phyloP scores from a whole-genome alignment of 2,888 invertebrate species.

The Aphodius granarius region DNA sequence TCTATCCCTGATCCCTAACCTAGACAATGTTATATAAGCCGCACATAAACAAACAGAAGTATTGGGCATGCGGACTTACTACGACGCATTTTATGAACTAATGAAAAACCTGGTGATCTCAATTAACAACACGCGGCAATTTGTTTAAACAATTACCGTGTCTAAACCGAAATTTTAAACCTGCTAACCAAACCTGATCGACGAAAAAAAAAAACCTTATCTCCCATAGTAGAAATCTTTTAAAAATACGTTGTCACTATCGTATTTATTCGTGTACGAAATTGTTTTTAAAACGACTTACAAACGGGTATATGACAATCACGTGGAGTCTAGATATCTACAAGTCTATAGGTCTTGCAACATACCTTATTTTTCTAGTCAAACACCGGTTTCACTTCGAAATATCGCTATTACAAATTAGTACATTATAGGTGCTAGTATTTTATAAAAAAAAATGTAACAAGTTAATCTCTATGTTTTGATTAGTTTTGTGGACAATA shows the following conservation, averaged over 20 bases:
- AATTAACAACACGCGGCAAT: background rate
- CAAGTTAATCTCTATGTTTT: background rate
- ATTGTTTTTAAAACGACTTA: background rate
- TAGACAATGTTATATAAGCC: conserved; percentile 8
- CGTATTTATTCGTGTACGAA: background rate
- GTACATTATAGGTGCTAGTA: background rate
- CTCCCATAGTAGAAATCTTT: background rate
- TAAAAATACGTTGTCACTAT: background rate
- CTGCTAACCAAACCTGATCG: background rate
- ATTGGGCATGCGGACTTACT: background rate
- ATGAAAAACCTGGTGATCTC: background rate
- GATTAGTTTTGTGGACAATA: background rate
- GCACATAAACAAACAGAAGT: conserved; percentile 15
- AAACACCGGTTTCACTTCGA: background rate
- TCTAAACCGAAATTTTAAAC: background rate
- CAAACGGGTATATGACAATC: background rate
- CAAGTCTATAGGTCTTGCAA: background rate
- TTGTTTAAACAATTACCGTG: background rate
- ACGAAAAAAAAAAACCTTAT: background rate
- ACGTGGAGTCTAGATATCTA: background rate
- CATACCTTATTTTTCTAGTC: background rate
- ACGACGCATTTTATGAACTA: background rate
- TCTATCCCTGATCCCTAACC: conserved; percentile 21
- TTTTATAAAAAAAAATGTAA: too few relatives aligned
- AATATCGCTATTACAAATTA: background rate